phyloP scores from a whole-genome alignment of 2,113 vertebrate species.

The Xenotilapia caudafasciata region DNA sequence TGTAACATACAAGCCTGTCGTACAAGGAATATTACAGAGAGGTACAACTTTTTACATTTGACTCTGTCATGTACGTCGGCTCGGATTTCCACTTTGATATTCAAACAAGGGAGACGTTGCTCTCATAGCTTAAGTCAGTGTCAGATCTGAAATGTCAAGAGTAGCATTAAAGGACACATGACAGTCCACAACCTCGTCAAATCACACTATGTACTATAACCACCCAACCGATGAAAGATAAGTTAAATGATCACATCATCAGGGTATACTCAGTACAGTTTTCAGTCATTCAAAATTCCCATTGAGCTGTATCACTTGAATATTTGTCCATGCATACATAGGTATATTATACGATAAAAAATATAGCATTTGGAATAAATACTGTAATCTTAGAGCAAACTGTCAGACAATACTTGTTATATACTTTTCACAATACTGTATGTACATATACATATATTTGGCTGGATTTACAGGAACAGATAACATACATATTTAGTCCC shows the following conservation, averaged over 20 bases:
- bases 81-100: not conserved
- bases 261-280: constrained; percentile 20
- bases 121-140: not conserved
- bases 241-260: constrained; percentile 44
- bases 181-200: constrained; percentile 16
- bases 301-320: constrained; percentile 24
- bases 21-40: constrained; percentile 55
- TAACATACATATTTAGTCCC: constrained; percentile 32
- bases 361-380: constrained; percentile 75
- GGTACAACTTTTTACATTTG: constrained; percentile 45
- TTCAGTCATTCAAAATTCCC: constrained; percentile 25
- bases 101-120: not conserved
- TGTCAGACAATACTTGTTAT: constrained; percentile 65
- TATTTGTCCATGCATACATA: constrained; percentile 69
- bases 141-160: not conserved
- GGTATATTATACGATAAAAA: constrained; percentile 67
- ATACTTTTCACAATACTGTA: constrained; percentile 66
- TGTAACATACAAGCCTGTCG: constrained; percentile 51
- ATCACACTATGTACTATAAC: constrained; percentile 9
- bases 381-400: constrained; percentile 60
- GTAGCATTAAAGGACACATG: constrained; percentile 8
- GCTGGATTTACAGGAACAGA: constrained; percentile 49
- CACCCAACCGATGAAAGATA: constrained; percentile 16
- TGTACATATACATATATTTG: constrained; percentile 61
- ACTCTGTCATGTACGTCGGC: constrained; percentile 27